phyloP scores from a whole-genome alignment of 2,797 vertebrate genomes.

The Hybognathus amarus region DNA sequence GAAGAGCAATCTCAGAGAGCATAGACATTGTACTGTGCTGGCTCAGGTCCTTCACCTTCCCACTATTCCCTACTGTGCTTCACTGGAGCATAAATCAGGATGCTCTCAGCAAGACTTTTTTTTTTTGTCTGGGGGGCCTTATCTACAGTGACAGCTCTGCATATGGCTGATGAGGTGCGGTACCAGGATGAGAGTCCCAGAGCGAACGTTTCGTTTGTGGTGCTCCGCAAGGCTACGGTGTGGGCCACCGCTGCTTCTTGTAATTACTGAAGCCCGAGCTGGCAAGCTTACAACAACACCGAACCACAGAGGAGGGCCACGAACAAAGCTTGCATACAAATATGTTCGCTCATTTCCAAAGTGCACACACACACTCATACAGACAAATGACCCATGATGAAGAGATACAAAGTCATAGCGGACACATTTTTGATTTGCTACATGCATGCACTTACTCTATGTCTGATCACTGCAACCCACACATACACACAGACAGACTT shows the following conservation, averaged over 20 bases:
- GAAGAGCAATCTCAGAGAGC: not conserved
- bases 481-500: slow-evolving; percentile 13
- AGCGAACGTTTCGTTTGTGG: not conserved
- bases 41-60: slow-evolving; percentile 37
- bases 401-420: slow-evolving; percentile 21
- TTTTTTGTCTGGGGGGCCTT: slow-evolving; percentile 11
- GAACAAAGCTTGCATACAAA: slow-evolving; percentile 34
- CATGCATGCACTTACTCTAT: not conserved
- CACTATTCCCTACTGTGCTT: slow-evolving; percentile 45
- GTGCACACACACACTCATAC: not conserved
- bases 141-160: slow-evolving; percentile 52
- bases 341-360: slow-evolving; percentile 42
- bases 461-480: slow-evolving; percentile 32
- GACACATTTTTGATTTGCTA: not conserved
- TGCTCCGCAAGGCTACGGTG: slow-evolving; percentile 8
- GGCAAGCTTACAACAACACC: slow-evolving; percentile 43
- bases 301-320: slow-evolving; percentile 30
- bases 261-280: slow-evolving; percentile 48
- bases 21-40: not conserved
- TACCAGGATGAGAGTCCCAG: slow-evolving; percentile 22
- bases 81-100: slow-evolving; percentile 46
- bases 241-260: slow-evolving; percentile 16
- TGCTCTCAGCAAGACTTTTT: slow-evolving; percentile 19
- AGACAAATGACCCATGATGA: slow-evolving; percentile 20
- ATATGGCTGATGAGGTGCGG: slow-evolving; percentile 23